phyloP scores from a whole-genome alignment of 2,113 vertebrate genomes.

The Picathartes gymnocephalus region DNA sequence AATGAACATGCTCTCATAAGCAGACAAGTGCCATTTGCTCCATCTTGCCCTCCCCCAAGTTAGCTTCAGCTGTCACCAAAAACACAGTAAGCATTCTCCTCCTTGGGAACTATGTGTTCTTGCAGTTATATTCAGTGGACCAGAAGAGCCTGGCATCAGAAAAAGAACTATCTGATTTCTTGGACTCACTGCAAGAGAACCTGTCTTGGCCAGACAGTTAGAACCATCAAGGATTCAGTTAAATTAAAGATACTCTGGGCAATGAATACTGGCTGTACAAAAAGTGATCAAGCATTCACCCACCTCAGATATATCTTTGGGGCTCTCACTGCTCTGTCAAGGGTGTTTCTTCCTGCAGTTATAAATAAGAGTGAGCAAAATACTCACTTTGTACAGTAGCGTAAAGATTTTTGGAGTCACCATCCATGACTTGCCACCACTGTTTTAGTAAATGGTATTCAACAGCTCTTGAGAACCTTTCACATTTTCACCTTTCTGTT shows the following conservation, averaged over 20 bases:
- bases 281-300: background rate
- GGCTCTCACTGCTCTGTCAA: background rate
- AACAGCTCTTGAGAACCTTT: background rate
- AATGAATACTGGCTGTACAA: background rate
- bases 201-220: conserved; percentile 1
- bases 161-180: conserved; percentile 33
- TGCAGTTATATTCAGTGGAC: conserved; percentile 36
- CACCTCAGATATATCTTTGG: background rate
- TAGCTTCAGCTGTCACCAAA: conserved; percentile 52
- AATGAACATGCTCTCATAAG: background rate
- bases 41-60: background rate
- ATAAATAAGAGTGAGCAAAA: background rate
- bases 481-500: background rate
- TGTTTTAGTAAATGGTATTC: background rate
- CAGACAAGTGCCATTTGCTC: background rate
- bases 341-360: background rate
- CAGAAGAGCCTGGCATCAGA: conserved; percentile 10
- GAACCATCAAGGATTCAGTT: background rate
- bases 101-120: conserved; percentile 46
- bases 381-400: background rate
- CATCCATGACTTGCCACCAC: background rate
- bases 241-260: background rate
- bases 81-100: conserved; percentile 54
- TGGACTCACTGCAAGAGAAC: conserved; percentile 31
- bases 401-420: background rate